phyloP scores from a whole-genome alignment of 2,797 vertebrate genomes.

The Gouania willdenowi region DNA sequence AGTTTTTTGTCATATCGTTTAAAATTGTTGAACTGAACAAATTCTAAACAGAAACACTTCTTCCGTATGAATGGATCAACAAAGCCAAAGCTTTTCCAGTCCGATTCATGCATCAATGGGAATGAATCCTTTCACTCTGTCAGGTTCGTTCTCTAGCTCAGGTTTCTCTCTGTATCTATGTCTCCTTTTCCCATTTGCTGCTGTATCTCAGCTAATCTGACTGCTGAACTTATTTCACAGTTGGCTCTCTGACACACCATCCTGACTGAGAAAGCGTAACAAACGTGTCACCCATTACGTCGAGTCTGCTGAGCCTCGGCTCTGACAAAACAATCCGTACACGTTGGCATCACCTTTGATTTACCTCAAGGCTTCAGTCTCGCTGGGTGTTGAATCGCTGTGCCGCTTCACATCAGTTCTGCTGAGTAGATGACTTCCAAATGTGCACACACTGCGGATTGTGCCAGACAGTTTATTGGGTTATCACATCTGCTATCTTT shows the following conservation, averaged over 20 bases:
- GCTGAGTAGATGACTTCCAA: conserved; percentile 30
- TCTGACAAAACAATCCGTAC: conserved; percentile 61
- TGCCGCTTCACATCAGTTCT: conserved; percentile 54
- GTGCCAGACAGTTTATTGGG: no score
- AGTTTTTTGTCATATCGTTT: no score
- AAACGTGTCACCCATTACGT: conserved; percentile 46
- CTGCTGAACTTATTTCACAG: conserved; percentile 61
- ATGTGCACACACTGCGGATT: no score
- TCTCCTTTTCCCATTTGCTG: conserved; percentile 26
- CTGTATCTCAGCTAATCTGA: conserved; percentile 51
- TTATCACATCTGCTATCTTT: no score
- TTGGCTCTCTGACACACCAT: conserved; percentile 34
- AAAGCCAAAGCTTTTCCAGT: no score
- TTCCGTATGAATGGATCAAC: no score
- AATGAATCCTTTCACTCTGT: conserved; percentile 11
- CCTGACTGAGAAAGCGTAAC: conserved; percentile 23
- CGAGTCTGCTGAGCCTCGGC: conserved; percentile 44
- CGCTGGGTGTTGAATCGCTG: conserved; percentile 33
- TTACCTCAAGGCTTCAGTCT: conserved; percentile 41
- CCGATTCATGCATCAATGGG: no score
- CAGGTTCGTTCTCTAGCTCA: neutral
- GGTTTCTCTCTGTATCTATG: conserved; percentile 5
- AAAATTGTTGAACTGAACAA: no score
- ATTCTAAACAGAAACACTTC: no score
- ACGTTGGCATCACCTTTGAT: conserved; percentile 51